Base-by-base conservation (phyloP, 2,888 invertebrate genomes). In the Drosophila rubida region DNA sequence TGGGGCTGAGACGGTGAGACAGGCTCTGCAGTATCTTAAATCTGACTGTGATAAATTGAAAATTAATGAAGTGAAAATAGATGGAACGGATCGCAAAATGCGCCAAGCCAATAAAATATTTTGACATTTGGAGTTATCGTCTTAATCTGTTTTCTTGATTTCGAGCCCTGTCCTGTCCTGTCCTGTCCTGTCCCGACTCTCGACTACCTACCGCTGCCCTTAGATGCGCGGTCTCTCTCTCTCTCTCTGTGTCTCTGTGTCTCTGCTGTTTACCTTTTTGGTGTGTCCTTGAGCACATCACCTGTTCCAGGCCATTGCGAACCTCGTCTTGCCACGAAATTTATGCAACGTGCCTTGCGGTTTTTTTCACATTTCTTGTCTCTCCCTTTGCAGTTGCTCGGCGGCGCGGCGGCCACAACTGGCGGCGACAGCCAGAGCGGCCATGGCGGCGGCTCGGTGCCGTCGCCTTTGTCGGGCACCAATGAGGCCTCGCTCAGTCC, bases 401-500 rank as follows among this genome's bases (percentile, higher is more conserved):
- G 77, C 61, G 86, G 89, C 53, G 46, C 75, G 62, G 65, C 85
- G 59, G 63, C 76, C 37, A 61, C 79, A 22, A 69, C 78, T 49
- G 77, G 78, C 49, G 77, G 80, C 39, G 84, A 76, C 69, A 85
- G 86, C 51, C 87, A 82, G 61, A 85, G 84, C 55, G 84, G 72
- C 46, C 84, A 78, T 80, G 77, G 84, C 55, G 87, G 83, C 41
- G 85, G 84, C 60, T 61, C 83, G 30, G 95, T 95, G 90, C 95
- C 96, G 77, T 96, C 96, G 81, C 96, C 96, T 58, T 95, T 95
- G 70, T 94, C 96, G 67, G 96, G 95, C 90, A 95, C 95, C 45
- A 95, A 95, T 83, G 95, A 95, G 73, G 91, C 94, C 70, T 96
- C 96, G 68, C 93, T 95, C 78, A 95, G 95, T 82, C 95, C 95